A percentile compares a stretch with the other conserved stretches of the same genome.
phyloP scores from a whole-genome alignment of 2,888 invertebrate genomes.

The Aleiodes testaceus region DNA sequence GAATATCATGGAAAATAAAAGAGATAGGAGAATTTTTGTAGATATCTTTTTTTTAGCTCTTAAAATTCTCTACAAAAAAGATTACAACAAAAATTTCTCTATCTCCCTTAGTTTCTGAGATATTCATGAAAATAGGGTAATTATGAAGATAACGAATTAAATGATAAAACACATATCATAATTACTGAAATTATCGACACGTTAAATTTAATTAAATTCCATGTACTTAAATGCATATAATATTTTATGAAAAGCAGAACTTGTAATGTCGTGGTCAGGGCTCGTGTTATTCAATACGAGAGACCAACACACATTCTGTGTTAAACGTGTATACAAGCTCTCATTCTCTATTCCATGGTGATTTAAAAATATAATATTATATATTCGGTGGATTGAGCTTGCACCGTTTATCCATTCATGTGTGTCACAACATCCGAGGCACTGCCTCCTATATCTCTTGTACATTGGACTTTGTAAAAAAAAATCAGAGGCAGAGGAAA shows the following conservation, averaged over 20 bases:
- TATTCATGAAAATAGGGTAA: too few relatives aligned
- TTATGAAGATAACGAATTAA: too few relatives aligned
- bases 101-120: too few relatives aligned
- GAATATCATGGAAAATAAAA: too few relatives aligned
- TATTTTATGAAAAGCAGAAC: not conserved
- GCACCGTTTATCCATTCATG: constrained; percentile 57
- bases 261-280: constrained; percentile 17
- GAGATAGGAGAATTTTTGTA: too few relatives aligned
- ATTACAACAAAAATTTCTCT: too few relatives aligned
- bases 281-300: constrained; percentile 17
- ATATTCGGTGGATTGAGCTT: constrained; percentile 58
- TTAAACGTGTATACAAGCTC: not conserved
- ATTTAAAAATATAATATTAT: constrained; percentile 61
- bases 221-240: too few relatives aligned
- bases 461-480: constrained; percentile 22
- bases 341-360: constrained; percentile 43
- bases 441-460: constrained; percentile 23
- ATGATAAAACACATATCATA: too few relatives aligned
- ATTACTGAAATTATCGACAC: too few relatives aligned
- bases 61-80: too few relatives aligned
- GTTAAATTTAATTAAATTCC: too few relatives aligned
- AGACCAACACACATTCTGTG: not conserved
- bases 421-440: constrained; percentile 13
- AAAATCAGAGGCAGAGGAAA: not conserved
- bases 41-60: too few relatives aligned